These are phyloP conservation scores for Acanthornis magna DNA, from an alignment of 2,797 vertebrate genomes.

Conservation along the genomic window DNA sequence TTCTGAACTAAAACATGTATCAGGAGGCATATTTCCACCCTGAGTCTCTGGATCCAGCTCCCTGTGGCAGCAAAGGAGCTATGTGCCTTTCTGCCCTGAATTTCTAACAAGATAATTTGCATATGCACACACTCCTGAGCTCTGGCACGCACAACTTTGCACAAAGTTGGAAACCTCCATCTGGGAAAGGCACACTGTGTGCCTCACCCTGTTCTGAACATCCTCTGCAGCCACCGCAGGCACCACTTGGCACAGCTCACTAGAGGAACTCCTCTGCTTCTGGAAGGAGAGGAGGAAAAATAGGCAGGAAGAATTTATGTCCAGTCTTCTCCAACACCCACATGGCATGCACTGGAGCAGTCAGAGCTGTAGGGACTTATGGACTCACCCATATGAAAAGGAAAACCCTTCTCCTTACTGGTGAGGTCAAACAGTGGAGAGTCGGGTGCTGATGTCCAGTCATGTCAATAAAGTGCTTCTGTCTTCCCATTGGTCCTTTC, in stretches of 20 bases:
- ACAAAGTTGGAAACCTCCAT: neutral
- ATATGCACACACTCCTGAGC: neutral
- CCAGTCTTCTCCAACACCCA: neutral
- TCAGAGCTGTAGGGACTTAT: neutral
- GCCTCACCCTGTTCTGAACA: neutral
- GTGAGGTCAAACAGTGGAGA: neutral
- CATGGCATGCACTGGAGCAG: accelerated
- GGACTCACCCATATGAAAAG: neutral
- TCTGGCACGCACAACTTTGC: neutral
- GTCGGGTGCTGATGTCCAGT: neutral
- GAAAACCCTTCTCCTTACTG: neutral
- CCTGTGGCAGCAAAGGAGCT: neutral
- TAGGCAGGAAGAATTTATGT: neutral
- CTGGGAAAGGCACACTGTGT: neutral
- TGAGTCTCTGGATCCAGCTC: neutral
- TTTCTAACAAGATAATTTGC: neutral
- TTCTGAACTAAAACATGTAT: neutral
- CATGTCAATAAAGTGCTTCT: neutral
- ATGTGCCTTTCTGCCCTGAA: constrained; percentile 2
- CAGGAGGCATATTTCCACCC: constrained; percentile 2
- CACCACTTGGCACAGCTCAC: neutral
- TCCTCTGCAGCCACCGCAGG: neutral
- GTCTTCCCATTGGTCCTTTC: neutral
- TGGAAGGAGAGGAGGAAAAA: neutral
- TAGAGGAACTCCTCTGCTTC: neutral